Base-by-base conservation (phyloP, 2,888 invertebrate genomes). In the Ochropacha duplaris region DNA sequence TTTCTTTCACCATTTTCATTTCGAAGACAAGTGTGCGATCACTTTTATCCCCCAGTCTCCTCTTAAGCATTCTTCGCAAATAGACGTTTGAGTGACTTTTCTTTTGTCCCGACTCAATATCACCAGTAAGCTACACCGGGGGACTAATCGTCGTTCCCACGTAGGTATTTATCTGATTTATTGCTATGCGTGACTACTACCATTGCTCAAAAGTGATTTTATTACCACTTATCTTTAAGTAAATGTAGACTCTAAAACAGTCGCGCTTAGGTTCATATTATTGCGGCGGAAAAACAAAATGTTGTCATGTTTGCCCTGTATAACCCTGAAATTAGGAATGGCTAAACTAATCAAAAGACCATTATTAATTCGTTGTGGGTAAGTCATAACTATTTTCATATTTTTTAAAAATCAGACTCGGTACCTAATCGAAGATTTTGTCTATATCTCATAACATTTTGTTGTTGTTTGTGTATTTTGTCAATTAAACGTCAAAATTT, bases 141-240 rank as follows among this genome's bases (percentile, higher is more conserved):
- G 64, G 66, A 70, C 78, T 81, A 84, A 87, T 84, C 83, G 84
- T 83, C 74, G 68, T 71, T 68, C 44, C 74, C 71, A 67, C 70
- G 74, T 74, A 75, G 77, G 79, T 83, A 87, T 86, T 86, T 87
- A 84, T 82, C 82, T 83, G 88, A 89, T 89, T 90, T 88, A 88
- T 86, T 66, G 62, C 75, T 65, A 70, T 88, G 83, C 90, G 90
- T 90, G 90, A 89, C 90, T 81, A 61, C 70, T 71, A 66, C 80
- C 85, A 87, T 86, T 84, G 77, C 78, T 84, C 76, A 84, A 87
- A 89, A 88, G 84, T 88, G 86, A 86, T 87, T 87, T 89, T 85
- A 86, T 81, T 78, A 76, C 79, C 72, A 73, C 71, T 75, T 74
- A 68, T 69, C 70, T 68, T 60, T 76, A 79, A 66, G 65, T 78